Conservation (phyloP, 2,888 invertebrate species). For the Ischnus inquisitorius region DNA sequence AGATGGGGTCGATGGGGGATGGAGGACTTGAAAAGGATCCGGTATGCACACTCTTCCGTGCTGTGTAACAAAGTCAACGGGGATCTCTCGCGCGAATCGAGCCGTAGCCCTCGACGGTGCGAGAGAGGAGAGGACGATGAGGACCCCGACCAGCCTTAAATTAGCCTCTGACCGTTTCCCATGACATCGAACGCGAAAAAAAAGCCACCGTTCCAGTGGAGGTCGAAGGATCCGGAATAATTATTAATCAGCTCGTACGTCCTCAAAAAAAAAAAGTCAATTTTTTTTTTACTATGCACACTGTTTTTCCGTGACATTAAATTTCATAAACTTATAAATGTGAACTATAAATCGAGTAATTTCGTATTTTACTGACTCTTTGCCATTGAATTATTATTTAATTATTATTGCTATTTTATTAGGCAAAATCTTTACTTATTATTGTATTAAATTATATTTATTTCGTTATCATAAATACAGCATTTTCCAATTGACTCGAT, state of each 20-base stretch:
- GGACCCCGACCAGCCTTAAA: constrained; percentile 62
- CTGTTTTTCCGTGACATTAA: neutral
- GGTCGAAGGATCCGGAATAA: neutral
- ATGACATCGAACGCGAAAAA: constrained; percentile 64
- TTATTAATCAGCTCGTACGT: constrained; percentile 34
- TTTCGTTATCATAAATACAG: neutral
- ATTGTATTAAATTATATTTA: neutral
- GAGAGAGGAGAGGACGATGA: constrained; percentile 48
- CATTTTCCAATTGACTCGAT: neutral
- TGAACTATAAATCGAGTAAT: neutral
- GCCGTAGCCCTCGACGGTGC: constrained; percentile 51
- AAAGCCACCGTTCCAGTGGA: constrained; percentile 8
- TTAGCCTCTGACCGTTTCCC: constrained; percentile 69
- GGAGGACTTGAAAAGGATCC: constrained; percentile 55
- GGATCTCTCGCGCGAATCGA: constrained; percentile 63
- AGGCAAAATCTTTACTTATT: too few relatives aligned
- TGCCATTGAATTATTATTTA: too few relatives aligned
- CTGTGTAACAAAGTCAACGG: constrained; percentile 67
- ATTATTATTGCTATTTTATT: too few relatives aligned
- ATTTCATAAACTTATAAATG: neutral
- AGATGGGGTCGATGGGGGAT: neutral
- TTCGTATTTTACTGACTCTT: neutral
- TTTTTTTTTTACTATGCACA: neutral
- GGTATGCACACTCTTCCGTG: constrained; percentile 39
- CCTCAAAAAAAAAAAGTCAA: neutral